Percentiles rank a stretch among this genome's conserved stretches.
Conservation (phyloP, 2,113 vertebrate species). For the Notothenia coriiceps region DNA sequence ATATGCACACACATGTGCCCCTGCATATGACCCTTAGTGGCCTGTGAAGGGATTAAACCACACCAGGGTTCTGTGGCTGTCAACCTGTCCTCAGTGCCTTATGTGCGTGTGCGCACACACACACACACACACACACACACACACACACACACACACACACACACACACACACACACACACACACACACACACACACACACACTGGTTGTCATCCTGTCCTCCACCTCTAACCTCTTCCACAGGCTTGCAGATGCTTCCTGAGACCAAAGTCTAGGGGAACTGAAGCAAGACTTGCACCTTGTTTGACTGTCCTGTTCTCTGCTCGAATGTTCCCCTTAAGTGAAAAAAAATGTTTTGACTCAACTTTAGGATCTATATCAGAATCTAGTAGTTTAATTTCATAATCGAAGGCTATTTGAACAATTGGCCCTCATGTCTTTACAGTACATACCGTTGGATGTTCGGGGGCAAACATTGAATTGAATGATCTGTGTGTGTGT, state of each 20-base stretch:
- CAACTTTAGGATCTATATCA: background rate
- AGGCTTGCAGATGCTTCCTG: slow-evolving; percentile 76
- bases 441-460: background rate
- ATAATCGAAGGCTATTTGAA: background rate
- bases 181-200: slow-evolving; percentile 15
- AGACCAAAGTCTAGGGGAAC: slow-evolving; percentile 42
- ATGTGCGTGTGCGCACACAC: slow-evolving; percentile 13
- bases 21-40: slow-evolving; percentile 49
- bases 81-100: slow-evolving; percentile 60
- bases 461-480: too few species aligned
- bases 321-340: too few species aligned
- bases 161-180: slow-evolving; percentile 22
- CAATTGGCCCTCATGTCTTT: background rate
- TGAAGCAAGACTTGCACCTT: slow-evolving; percentile 20
- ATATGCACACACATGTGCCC: slow-evolving; percentile 18
- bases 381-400: background rate
- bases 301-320: background rate
- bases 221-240: slow-evolving; percentile 67
- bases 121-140: background rate
- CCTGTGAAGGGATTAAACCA: slow-evolving; percentile 65
- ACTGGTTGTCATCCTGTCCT: slow-evolving; percentile 61
- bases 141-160: slow-evolving; percentile 17
- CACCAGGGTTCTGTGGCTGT: slow-evolving; percentile 57
- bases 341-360: background rate
- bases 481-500: too few species aligned